Evolutionary conservation across 2,113 vertebrate genomes (phyloP), one percentile per base, ranked within the genome.

Genomic region (Myrmecophaga tridactyla): DNA sequence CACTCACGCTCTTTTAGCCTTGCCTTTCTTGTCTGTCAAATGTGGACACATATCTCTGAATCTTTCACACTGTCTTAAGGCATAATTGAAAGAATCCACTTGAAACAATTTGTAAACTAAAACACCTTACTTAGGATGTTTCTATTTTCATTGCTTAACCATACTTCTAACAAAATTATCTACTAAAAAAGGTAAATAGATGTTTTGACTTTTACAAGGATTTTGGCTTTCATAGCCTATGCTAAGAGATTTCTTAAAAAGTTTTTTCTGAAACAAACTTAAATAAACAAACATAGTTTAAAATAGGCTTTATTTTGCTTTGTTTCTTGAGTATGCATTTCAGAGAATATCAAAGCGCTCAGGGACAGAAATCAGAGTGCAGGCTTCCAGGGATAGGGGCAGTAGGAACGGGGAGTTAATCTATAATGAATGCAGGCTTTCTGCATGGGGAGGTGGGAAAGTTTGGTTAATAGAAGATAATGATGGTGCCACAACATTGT

Each of bases 231-330:
- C 87, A 51, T 36, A 88, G 41, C 69, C 39, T 46, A 77, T 81
- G 46, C 39, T 67, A 67, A 82, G n/a, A 84, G 23, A 87, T 73
- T 86, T 76, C 41, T 92, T 89, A 87, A 92, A 62, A 76, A 82
- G 41, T 48, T 21, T 60, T 56, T 76, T 89, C 23, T 81, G 70
- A 77, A 82, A 29, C 43, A 88, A 76, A 83, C 84, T 90, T 92
- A 73, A 78, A 65, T 72, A 86, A 85, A 81, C 8, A 81, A 46
- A 70, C 39, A 34, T 48, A 12, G 6, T 29, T 78, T 70, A 48
- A 76, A 83, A 73, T 34, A 56, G 48, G 9, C 18, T 6, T 83
- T 63, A 51, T 84, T 84, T 92, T 83, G 73, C 48, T 96, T 96
- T 90, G 4, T 25, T 87, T 90, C 65, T 75, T 48, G 63, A n/a